Evolutionary conservation across 2,113 vertebrate species (phyloP).

Genomic region (Callorhinus ursinus): DNA sequence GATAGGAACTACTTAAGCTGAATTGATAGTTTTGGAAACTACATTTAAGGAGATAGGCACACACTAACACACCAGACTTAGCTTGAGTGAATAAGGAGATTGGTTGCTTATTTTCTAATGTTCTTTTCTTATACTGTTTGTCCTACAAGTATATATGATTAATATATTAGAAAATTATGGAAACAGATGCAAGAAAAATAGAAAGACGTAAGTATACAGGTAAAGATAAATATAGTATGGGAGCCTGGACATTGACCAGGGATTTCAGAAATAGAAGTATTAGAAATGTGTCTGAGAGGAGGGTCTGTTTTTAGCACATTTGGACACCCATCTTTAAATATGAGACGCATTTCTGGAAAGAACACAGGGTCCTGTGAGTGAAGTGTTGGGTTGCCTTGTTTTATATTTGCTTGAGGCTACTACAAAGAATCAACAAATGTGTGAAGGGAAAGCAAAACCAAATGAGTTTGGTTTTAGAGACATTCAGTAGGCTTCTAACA

Average conservation of each 20-base stretch:
- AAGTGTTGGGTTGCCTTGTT: slow-evolving; percentile 31
- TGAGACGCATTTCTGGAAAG: slow-evolving; percentile 70
- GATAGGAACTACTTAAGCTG: not conserved
- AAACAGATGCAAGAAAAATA: slow-evolving; percentile 24
- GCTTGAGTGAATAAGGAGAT: not conserved
- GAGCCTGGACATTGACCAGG: slow-evolving; percentile 50
- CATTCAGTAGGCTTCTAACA: not conserved
- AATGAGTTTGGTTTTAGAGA: not conserved
- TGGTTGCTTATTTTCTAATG: not conserved
- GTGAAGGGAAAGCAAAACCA: slow-evolving; percentile 21
- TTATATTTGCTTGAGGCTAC: slow-evolving; percentile 16
- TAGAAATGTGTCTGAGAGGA: slow-evolving; percentile 52
- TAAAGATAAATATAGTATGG: slow-evolving; percentile 58
- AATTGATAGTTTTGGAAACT: not conserved
- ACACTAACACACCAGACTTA: not conserved
- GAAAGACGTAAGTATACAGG: slow-evolving; percentile 60
- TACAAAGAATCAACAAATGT: slow-evolving; percentile 16
- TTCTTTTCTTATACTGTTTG: not conserved
- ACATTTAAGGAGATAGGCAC: not conserved
- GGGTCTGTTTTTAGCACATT: slow-evolving; percentile 58
- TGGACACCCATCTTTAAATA: slow-evolving; percentile 63
- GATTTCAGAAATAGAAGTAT: slow-evolving; percentile 60
- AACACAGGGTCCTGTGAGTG: slow-evolving; percentile 46
- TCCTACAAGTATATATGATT: not conserved
- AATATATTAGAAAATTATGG: slow-evolving; percentile 34